These are phyloP conservation scores for Esox masquinongy DNA, from an alignment of 2,797 vertebrate species.

Conservation along the genomic window DNA sequence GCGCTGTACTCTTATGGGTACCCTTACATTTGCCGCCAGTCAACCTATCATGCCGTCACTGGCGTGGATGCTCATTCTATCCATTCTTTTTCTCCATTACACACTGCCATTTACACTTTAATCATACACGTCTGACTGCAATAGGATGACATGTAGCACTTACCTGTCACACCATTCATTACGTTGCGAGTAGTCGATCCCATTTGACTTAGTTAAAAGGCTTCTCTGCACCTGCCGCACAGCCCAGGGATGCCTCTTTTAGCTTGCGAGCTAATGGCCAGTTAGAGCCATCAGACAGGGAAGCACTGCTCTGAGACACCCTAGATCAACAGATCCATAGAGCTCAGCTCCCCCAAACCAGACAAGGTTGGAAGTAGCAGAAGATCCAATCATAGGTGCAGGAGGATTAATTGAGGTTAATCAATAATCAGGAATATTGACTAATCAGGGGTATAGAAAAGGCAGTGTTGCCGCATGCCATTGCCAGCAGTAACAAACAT, in stretches of 20 bases:
- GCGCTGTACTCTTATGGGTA: no score
- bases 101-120: not conserved
- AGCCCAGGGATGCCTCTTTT: not conserved
- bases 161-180: not conserved
- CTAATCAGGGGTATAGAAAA: slow-evolving; percentile 22
- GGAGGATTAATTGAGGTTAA: slow-evolving; percentile 2
- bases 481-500: slow-evolving; percentile 14
- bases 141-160: slow-evolving; percentile 18
- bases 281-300: not conserved
- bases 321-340: slow-evolving; percentile 11
- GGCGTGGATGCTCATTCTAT: no score
- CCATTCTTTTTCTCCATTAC: no score
- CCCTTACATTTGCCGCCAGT: no score
- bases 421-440: not conserved
- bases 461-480: slow-evolving; percentile 11
- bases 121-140: not conserved
- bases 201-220: not conserved
- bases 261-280: not conserved
- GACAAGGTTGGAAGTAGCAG: not conserved
- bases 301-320: not conserved
- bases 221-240: not conserved
- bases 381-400: not conserved
- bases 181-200: not conserved
- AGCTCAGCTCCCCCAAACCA: not conserved
- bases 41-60: no score